Evolutionary conservation across 2,888 invertebrate species (phyloP), one percentile per base, ranked within the genome.

Genomic region (Eudemis profundana): DNA sequence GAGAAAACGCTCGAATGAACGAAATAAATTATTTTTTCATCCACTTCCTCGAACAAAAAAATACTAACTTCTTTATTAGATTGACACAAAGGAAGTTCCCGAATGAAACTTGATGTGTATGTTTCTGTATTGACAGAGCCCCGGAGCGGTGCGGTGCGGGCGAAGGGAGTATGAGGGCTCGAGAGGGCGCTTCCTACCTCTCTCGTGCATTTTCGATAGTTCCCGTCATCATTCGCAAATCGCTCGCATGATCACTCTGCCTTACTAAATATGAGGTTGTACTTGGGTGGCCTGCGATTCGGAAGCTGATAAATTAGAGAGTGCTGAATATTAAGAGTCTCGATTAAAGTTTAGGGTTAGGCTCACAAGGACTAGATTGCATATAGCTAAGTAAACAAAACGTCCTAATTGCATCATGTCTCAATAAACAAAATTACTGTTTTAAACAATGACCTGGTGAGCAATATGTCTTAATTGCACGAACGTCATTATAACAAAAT

Each of bases 41-140:
- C 15, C 12, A 12, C 23, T 54, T 40, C 21, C 4, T 10, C 4
- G 10, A 15, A 15, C 27, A 54, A 15, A 54, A 54, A 54, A 40
- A 40, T 23, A 36, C 7, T n/a, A 21, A 54, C 10, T 40, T 54
- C 23, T 27, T 54, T 54, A 54, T 54, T 40, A 40, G 40, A 54
- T 53, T 53, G 38, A 53, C 38, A 53, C 38, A 53, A 60, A 50
- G 21, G 38, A 38, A 49, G 38, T 49, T 54, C 19, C 4, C 15
- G 27, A 49, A 38, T 29, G 49, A 27, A 3, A 40, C 15, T 50
- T 29, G n/a, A 1, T 60, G 49, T 61, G 60, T 61, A 17, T 61
- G 42, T 60, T 60, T 7, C 27, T 21, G 60, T 61, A 61, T 61
- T 50, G 40, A 50, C 50, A 50, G 60, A 61, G 49, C 29, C 42